Conservation (phyloP, 2,888 invertebrate species). For the Adela reaumurella region DNA sequence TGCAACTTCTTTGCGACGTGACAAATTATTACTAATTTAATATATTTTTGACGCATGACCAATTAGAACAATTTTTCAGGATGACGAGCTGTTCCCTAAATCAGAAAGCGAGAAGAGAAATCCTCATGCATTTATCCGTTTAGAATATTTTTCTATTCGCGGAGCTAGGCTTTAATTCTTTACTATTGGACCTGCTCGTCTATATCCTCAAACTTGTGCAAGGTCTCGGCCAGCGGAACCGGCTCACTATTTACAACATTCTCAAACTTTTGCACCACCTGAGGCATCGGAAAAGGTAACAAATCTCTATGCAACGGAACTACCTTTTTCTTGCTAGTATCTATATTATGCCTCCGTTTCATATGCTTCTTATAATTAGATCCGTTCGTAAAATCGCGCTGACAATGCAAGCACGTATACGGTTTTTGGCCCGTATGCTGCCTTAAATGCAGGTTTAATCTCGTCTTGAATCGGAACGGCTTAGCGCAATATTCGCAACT, state of each 20-base stretch:
- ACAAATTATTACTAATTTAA: too few species aligned
- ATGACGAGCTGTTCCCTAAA: too few species aligned
- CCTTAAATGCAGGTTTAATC: conserved; percentile 37
- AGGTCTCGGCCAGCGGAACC: too few species aligned
- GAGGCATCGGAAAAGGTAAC: neutral
- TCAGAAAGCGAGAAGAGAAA: too few species aligned
- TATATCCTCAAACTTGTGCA: too few species aligned
- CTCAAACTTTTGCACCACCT: neutral
- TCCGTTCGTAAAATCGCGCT: conserved; percentile 44
- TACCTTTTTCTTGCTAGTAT: conserved; percentile 26
- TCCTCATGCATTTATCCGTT: too few species aligned
- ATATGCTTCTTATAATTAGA: conserved; percentile 49
- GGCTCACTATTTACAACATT: neutral
- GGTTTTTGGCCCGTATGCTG: conserved; percentile 50
- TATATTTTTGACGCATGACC: too few species aligned
- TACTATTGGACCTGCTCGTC: too few species aligned
- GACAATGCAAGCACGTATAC: conserved; percentile 37
- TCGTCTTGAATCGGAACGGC: conserved; percentile 40
- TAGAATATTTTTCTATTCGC: too few species aligned
- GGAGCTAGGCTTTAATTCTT: too few species aligned
- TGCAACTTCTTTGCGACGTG: too few species aligned
- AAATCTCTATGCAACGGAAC: neutral
- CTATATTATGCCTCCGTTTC: conserved; percentile 41
- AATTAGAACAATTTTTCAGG: too few species aligned
- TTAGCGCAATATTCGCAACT: conserved; percentile 42